Evolutionary conservation across 2,797 vertebrate genomes (phyloP).

Genomic region (Peromyscus attwateri): DNA sequence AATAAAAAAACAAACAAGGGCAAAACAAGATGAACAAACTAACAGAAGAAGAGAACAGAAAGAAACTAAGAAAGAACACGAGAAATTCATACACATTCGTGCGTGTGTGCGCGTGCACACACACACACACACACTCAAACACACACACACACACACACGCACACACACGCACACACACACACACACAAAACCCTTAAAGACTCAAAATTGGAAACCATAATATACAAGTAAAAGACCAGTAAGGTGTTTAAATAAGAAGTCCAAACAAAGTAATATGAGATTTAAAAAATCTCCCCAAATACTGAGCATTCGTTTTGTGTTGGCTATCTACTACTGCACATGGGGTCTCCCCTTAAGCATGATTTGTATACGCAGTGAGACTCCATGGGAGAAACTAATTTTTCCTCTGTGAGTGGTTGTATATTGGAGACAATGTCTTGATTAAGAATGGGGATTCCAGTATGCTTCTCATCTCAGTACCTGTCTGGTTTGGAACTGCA

Average conservation of each 20-base stretch:
- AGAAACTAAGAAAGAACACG: background rate
- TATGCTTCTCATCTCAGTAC: background rate
- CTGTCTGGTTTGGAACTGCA: background rate
- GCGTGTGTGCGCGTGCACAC: no score
- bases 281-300: background rate
- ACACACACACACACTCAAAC: background rate
- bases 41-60: background rate
- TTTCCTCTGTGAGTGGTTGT: background rate
- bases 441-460: background rate
- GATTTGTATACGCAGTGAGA: background rate
- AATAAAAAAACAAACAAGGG: background rate
- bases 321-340: background rate
- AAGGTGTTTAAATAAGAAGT: background rate
- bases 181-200: background rate
- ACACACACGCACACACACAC: background rate
- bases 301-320: background rate
- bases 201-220: background rate
- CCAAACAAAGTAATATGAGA: background rate
- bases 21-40: background rate
- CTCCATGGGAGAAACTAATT: background rate
- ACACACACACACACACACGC: background rate
- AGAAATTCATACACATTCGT: background rate
- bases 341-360: background rate
- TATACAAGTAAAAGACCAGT: background rate
- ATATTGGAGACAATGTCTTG: background rate